Evolutionary conservation across 2,797 vertebrate genomes (phyloP).

Genomic region (Podarcis siculus): DNA sequence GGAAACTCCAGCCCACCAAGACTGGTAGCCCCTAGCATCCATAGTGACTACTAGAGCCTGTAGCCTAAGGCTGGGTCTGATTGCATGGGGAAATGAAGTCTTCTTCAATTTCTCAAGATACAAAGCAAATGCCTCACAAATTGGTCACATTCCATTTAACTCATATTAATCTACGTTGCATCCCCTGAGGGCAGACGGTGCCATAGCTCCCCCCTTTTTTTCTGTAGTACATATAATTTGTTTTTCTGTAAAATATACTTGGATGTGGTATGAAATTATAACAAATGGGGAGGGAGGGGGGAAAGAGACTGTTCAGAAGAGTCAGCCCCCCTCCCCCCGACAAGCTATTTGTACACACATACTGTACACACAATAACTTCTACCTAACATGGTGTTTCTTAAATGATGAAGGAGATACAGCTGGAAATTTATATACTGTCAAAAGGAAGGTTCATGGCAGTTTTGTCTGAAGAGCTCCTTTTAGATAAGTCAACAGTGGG

Average conservation of each 20-base stretch:
- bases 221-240: slow-evolving; percentile 51
- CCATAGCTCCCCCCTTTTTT: slow-evolving; percentile 64
- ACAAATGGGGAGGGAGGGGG: slow-evolving; percentile 13
- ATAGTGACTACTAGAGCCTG: slow-evolving; percentile 55
- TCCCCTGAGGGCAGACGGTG: slow-evolving; percentile 66
- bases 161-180: slow-evolving; percentile 75
- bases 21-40: slow-evolving; percentile 53
- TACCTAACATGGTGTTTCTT: slow-evolving; percentile 44
- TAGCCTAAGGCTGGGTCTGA: slow-evolving; percentile 69
- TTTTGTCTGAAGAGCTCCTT: not conserved
- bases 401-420: slow-evolving; percentile 55
- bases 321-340: not conserved
- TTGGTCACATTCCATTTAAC: slow-evolving; percentile 83
- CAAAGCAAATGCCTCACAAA: slow-evolving; percentile 76
- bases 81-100: slow-evolving; percentile 70
- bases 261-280: slow-evolving; percentile 43
- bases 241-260: slow-evolving; percentile 51
- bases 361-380: slow-evolving; percentile 37
- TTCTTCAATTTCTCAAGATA: slow-evolving; percentile 72
- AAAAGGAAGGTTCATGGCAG: slow-evolving; percentile 18
- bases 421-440: slow-evolving; percentile 29
- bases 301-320: slow-evolving; percentile 40
- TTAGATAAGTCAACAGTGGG: not conserved
- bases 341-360: not conserved
- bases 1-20: slow-evolving; percentile 53